Evolutionary conservation across 2,113 vertebrate genomes (phyloP).

Genomic region (Pandion haliaetus): DNA sequence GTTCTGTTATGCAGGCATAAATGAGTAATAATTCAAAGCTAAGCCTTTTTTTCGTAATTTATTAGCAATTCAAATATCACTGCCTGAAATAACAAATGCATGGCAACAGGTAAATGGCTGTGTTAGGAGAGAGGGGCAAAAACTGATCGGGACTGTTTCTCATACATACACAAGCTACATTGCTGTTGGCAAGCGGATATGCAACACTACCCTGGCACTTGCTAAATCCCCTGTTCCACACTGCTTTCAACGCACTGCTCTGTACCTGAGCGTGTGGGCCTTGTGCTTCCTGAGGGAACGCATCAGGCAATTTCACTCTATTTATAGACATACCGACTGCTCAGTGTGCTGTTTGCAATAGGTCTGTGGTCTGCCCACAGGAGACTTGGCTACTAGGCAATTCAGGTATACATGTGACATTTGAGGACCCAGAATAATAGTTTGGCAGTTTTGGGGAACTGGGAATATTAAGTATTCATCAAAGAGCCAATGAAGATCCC

Average conservation of each 20-base stretch:
- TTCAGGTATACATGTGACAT: too few species aligned
- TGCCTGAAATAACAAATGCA: background rate
- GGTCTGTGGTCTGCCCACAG: background rate
- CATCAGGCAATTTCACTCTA: background rate
- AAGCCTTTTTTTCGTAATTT: background rate
- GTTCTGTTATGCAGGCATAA: background rate
- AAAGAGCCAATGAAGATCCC: background rate
- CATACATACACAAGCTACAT: too few species aligned
- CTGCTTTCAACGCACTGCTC: background rate
- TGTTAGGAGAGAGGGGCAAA: background rate
- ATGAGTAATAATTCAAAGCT: background rate
- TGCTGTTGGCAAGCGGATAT: fast-evolving
- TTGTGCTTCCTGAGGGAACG: background rate
- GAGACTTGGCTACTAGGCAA: background rate
- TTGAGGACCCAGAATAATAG: background rate
- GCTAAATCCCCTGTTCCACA: background rate
- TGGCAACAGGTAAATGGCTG: background rate
- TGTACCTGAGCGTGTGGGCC: background rate
- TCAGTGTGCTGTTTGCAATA: background rate
- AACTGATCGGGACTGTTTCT: background rate
- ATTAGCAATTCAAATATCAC: background rate
- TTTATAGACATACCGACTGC: background rate
- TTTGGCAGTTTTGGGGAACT: background rate
- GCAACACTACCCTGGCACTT: background rate
- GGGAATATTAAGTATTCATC: too few species aligned